Evolutionary conservation across 2,888 invertebrate genomes (phyloP), one percentile per base, ranked within the genome.

Genomic region (Phengaris arion): DNA sequence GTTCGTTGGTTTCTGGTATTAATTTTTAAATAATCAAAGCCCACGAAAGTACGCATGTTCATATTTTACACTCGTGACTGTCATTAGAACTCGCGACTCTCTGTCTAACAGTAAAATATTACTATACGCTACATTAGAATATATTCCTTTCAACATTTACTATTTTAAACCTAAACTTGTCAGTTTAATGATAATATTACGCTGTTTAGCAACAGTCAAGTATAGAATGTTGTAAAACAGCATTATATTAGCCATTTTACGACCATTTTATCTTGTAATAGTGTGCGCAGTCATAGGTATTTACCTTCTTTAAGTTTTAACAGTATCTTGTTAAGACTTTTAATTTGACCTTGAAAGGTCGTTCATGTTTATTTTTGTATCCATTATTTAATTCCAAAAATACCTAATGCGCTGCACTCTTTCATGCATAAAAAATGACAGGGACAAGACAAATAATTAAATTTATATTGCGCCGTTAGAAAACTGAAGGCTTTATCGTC

Each of bases 251-350:
- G 0, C 35, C 35, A 22, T 9, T 64, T 64, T 64, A 64, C 64
- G 64, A 64, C 35, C 12, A 45, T 45, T 64, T 64, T 64, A 64
- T 64, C 59, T 64, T 64, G 59, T 64, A 64, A 64, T 35, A 35
- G 35, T 35, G 35, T 35, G 35, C 4, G 35, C 3, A 64, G 35
- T 64, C 10, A 22, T 64, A 22, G 3, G n/a, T 55, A 55, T 55
- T 22, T 52, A 55, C 3, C 35, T 35, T 35, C 35, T 35, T 35
- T 22, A 22, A 35, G 35, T 35, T 35, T 0, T 35, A 35, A 35
- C 35, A 35, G 35, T 35, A 35, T 35, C 2, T 35, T 22, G 22
- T 22, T 35, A 35, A 35, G 35, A 35, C 35, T 2, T 35, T 35
- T 35, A 35, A 35, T 35, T 35, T 35, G 35, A 2, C 35, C 4